These are phyloP conservation scores for Mythimna pallens DNA, from an alignment of 2,888 invertebrate species.

Conservation along the genomic window DNA sequence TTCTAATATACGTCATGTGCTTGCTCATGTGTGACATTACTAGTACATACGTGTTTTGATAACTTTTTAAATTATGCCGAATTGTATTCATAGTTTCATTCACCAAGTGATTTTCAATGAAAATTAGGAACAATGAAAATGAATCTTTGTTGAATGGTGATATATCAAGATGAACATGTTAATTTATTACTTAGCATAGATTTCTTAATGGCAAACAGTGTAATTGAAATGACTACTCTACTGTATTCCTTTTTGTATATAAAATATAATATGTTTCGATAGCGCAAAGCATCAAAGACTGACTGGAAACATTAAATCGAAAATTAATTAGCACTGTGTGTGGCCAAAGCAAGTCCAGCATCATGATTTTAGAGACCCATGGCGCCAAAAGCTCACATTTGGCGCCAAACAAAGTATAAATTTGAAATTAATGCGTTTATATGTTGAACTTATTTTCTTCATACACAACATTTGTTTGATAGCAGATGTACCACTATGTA, in stretches of 20 bases:
- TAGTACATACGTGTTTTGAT: constrained; percentile 6
- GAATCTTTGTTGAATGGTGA: background rate
- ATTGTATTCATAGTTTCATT: constrained; percentile 2
- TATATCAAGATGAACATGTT: background rate
- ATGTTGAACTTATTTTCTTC: constrained; percentile 10
- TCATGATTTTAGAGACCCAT: constrained; percentile 27
- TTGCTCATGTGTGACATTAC: constrained; percentile 23
- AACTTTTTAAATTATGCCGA: constrained; percentile 13
- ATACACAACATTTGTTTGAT: constrained; percentile 13
- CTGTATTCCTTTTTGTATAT: constrained; percentile 1
- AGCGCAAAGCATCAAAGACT: constrained; percentile 31
- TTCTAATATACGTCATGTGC: constrained; percentile 61
- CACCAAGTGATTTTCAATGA: background rate
- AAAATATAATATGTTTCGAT: constrained; percentile 14
- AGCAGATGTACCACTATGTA: constrained; percentile 15
- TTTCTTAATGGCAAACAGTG: constrained; percentile 21
- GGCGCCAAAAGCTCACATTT: constrained; percentile 11
- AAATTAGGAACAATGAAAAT: background rate
- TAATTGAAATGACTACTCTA: constrained; percentile 1
- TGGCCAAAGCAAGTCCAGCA: constrained; percentile 16
- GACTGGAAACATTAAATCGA: constrained; percentile 18
- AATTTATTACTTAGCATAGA: constrained; percentile 7
- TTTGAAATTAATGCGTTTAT: background rate
- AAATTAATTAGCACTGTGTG: constrained; percentile 37
- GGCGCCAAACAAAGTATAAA: constrained; percentile 4